Conservation (phyloP, 2,113 vertebrate species). For the Helogale parvula region DNA sequence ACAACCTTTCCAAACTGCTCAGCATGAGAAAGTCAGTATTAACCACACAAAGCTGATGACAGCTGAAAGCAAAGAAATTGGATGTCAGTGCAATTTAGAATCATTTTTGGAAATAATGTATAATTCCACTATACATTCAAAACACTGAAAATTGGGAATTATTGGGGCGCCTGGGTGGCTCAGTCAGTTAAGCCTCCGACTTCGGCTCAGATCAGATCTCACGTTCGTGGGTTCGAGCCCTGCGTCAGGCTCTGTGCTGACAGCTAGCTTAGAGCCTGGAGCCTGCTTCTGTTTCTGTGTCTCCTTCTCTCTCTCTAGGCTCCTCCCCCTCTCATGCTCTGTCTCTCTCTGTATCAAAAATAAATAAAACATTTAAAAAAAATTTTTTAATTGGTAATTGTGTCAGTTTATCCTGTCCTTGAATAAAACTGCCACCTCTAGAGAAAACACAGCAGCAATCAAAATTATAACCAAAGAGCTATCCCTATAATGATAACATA, state of each 20-base stretch:
- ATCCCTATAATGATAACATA: not conserved
- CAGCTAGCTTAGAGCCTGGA: no score
- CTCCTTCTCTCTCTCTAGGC: no score
- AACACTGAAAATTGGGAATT: not conserved
- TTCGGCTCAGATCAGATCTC: no score
- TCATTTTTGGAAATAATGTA: not conserved
- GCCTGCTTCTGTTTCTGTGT: no score
- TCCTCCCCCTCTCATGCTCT: no score
- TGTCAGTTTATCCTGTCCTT: not conserved
- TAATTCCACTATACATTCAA: not conserved
- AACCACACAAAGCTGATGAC: not conserved
- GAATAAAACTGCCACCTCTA: slow-evolving; percentile 27
- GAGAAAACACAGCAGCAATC: not conserved
- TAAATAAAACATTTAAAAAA: no score
- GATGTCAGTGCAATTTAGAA: not conserved
- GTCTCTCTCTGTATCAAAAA: no score
- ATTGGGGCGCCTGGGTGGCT: no score
- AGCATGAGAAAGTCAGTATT: slow-evolving; percentile 11
- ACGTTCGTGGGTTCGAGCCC: no score
- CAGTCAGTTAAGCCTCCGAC: no score
- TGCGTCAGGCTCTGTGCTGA: no score
- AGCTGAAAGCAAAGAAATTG: slow-evolving; percentile 23
- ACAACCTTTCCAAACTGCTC: slow-evolving; percentile 13
- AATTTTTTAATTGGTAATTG: not conserved
- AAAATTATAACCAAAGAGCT: not conserved